These are phyloP conservation scores for Cyaniris semiargus DNA, from an alignment of 2,888 invertebrate genomes.

Conservation along the genomic window DNA sequence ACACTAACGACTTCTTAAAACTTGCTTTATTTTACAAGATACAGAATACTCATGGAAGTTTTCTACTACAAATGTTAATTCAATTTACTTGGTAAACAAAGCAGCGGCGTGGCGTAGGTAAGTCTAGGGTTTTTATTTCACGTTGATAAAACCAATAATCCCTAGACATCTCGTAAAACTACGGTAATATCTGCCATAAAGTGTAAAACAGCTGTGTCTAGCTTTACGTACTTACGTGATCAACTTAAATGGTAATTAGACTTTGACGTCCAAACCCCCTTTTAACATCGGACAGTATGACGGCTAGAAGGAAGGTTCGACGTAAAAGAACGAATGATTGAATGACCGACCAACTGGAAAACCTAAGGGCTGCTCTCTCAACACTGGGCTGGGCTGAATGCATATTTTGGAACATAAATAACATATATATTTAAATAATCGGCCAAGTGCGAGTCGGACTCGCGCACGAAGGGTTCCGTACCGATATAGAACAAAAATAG, in stretches of 20 bases:
- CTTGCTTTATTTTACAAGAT: neutral
- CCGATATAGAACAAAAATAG: too few species aligned
- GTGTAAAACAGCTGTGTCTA: slow-evolving; percentile 44
- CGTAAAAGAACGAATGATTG: slow-evolving; percentile 44
- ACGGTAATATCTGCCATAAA: slow-evolving; percentile 41
- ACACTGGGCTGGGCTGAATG: neutral
- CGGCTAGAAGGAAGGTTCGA: neutral
- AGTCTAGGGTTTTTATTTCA: slow-evolving; percentile 21
- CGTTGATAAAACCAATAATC: slow-evolving; percentile 29
- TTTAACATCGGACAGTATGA: slow-evolving; percentile 28
- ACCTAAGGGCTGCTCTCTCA: neutral
- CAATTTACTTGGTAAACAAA: neutral
- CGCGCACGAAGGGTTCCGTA: too few species aligned
- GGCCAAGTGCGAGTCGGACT: too few species aligned
- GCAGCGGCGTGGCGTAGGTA: neutral
- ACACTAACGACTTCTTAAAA: neutral
- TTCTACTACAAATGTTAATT: neutral
- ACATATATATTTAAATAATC: too few species aligned
- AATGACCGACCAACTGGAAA: slow-evolving; percentile 40
- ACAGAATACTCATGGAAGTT: neutral
- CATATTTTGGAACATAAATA: neutral
- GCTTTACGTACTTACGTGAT: slow-evolving; percentile 43
- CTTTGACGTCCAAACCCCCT: slow-evolving; percentile 36
- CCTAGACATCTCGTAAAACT: slow-evolving; percentile 38
- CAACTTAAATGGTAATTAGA: slow-evolving; percentile 48